These are phyloP conservation scores for Virgularia gustaviana DNA, from an alignment of 92 coral and sea anemone species.

Conservation along the genomic window DNA sequence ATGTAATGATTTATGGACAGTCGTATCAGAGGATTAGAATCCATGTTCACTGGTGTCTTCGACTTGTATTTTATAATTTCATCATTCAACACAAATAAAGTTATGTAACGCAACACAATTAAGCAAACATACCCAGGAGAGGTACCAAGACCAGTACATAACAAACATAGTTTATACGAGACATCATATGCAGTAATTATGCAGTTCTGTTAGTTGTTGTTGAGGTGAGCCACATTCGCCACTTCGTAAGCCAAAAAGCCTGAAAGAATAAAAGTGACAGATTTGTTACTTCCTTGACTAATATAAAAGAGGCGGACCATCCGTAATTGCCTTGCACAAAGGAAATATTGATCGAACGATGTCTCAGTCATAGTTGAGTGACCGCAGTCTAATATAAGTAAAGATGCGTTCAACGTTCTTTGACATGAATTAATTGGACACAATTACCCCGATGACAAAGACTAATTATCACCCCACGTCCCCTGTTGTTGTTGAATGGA, in stretches of 20 bases:
- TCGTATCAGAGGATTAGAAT: too few species aligned
- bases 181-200: conserved; percentile 12
- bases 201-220: conserved; percentile 32
- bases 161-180: background rate
- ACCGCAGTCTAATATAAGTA: conserved; percentile 26
- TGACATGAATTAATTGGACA: conserved; percentile 36
- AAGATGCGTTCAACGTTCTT: conserved; percentile 20
- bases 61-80: background rate
- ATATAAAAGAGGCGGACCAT: too few species aligned
- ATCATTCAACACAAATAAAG: background rate
- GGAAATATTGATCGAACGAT: conserved; percentile 21
- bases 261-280: too few species aligned
- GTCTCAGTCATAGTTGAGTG: conserved; percentile 31
- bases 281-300: too few species aligned
- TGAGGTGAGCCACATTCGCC: conserved; percentile 67
- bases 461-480: conserved; percentile 89
- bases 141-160: conserved; percentile 2
- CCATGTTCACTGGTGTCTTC: too few species aligned
- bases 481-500: conserved; percentile 30
- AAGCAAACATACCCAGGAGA: conserved; percentile 21
- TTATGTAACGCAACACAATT: too few species aligned
- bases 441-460: conserved; percentile 39
- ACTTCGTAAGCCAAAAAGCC: conserved; percentile 43
- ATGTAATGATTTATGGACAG: too few species aligned
- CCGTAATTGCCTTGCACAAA: conserved; percentile 14